Evolutionary conservation across 2,888 invertebrate species (phyloP).

Genomic region (Ophonus ardosiacus): DNA sequence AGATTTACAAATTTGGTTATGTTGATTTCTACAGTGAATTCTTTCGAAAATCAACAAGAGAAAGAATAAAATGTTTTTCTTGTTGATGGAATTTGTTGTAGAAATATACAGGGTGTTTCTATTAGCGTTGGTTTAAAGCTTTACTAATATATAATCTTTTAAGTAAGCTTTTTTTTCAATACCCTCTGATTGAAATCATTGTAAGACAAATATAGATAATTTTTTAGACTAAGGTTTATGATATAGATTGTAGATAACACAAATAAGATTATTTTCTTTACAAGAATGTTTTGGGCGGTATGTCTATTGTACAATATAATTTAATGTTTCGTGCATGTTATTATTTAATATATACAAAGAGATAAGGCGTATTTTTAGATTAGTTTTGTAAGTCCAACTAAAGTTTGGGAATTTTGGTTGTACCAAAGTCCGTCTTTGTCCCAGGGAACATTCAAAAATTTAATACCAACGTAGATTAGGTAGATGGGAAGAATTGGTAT

Average conservation of each 20-base stretch:
- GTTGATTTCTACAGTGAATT: slow-evolving; percentile 20
- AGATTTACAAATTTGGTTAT: slow-evolving; percentile 29
- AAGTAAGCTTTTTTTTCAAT: slow-evolving; percentile 52
- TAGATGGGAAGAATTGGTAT: slow-evolving; percentile 26
- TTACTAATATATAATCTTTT: slow-evolving; percentile 52
- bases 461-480: slow-evolving; percentile 38
- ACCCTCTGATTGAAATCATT: slow-evolving; percentile 58
- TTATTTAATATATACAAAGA: slow-evolving; percentile 45
- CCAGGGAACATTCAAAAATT: slow-evolving; percentile 58
- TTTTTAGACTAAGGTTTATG: slow-evolving; percentile 37
- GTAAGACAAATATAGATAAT: slow-evolving; percentile 36
- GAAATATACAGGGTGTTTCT: slow-evolving; percentile 41
- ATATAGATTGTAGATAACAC: slow-evolving; percentile 48
- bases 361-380: slow-evolving; percentile 49
- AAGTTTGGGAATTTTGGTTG: slow-evolving; percentile 45
- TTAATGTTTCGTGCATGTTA: slow-evolving; percentile 55
- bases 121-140: slow-evolving; percentile 42
- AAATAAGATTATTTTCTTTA: slow-evolving; percentile 61
- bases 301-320: slow-evolving; percentile 57
- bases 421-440: slow-evolving; percentile 53
- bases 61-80: slow-evolving; percentile 8
- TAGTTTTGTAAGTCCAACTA: slow-evolving; percentile 46
- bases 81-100: slow-evolving; percentile 32
- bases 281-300: slow-evolving; percentile 54
- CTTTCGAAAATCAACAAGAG: slow-evolving; percentile 41